Base-by-base conservation (phyloP, 1,140 invertebrate species). In the Steinernema khuongi region DNA sequence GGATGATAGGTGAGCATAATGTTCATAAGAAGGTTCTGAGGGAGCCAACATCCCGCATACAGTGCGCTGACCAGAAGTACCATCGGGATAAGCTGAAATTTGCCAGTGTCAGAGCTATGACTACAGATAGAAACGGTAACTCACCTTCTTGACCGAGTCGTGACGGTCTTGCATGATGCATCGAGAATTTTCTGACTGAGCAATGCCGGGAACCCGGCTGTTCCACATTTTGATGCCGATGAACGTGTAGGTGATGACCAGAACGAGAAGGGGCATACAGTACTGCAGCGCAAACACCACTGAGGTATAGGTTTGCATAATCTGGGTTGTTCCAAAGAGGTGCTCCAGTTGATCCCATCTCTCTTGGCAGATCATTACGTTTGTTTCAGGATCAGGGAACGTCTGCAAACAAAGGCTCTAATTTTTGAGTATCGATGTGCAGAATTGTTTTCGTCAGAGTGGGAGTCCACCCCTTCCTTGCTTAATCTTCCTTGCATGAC, bases 171-270 rank as follows among this genome's bases (percentile, higher is more conserved):
- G 74, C 66, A 79, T 66, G 11, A 78, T n/a, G 36, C 33, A 78
- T 69, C 77, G 32, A 14, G 71, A 50, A 32, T 71, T 78, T 18
- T 60, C n/a, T 29, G 75, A 72, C 7, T 77, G 73, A 31, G 80
- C 75, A 33, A 70, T 70, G 33, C 81, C 81, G 14, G 82, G 82
- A 29, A 84, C 79, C 74, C 79, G 73, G 36, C 80, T 81, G 71
- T 84, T 84, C 82, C 82, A 84, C 83, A 84, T 84, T 68, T 77
- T 77, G 14, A 81, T 70, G 28, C 82, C 82, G 73, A 84, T 84
- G 41, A 73, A 76, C 4, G 82, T 84, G 44, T 84, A 84, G 41
- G 83, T 84, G 44, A 84, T 73, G n/a, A 84, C 70, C 28, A 84
- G 66, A 29, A 84, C 82, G 4, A 80, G 67, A 31, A 85, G 74